Conservation (phyloP, 2,888 invertebrate genomes). For the Eristalis intricaria region DNA sequence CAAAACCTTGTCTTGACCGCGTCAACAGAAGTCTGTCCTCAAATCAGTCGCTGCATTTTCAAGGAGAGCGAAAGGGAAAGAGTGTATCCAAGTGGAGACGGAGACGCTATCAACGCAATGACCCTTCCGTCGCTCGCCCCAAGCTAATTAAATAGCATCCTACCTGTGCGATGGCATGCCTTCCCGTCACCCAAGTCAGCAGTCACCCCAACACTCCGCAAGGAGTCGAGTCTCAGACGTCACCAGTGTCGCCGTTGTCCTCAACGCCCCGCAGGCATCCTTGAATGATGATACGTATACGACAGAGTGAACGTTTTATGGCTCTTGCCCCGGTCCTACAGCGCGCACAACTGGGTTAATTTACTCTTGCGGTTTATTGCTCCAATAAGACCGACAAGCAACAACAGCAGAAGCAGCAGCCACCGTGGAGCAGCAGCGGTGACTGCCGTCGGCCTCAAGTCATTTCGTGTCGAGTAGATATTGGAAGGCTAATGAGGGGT, state of each 20-base stretch:
- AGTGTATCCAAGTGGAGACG: not conserved
- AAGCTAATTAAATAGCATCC: not conserved
- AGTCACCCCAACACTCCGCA: not conserved
- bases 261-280: conserved; percentile 26
- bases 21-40: not conserved
- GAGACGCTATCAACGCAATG: not conserved
- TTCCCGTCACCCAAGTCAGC: not conserved
- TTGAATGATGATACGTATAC: conserved; percentile 42
- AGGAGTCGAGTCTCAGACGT: conserved; percentile 12
- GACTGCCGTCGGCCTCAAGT: not conserved
- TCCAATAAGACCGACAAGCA: conserved; percentile 34
- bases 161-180: not conserved
- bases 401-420: not conserved
- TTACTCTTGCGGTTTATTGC: conserved; percentile 65
- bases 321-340: conserved; percentile 36
- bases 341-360: conserved; percentile 55
- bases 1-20: not conserved
- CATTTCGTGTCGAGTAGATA: conserved; percentile 37
- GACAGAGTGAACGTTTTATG: conserved; percentile 47
- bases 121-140: not conserved
- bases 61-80: no score
- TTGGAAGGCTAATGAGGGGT: conserved; percentile 55
- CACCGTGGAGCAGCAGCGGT: not conserved
- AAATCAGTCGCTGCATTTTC: not conserved
- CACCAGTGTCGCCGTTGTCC: conserved; percentile 27